phyloP scores from a whole-genome alignment of 2,888 invertebrate species.

The Lamproptera curius region DNA sequence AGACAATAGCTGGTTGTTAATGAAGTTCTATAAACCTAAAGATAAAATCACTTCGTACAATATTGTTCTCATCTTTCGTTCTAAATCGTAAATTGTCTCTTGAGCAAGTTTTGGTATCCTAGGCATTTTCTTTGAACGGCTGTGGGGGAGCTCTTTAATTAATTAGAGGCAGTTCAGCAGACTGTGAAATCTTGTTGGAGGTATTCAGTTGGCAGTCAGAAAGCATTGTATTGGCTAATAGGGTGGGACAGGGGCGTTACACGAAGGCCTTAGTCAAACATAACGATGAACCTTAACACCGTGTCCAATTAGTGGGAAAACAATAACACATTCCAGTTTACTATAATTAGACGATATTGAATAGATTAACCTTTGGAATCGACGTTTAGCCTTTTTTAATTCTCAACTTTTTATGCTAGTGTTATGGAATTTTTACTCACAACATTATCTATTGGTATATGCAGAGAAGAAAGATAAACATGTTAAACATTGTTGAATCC shows the following conservation, averaged over 20 bases:
- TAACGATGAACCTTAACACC: constrained; percentile 12
- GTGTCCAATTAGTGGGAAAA: constrained; percentile 14
- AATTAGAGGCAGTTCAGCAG: constrained; percentile 31
- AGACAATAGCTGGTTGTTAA: too few relatives aligned
- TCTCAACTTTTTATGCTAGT: too few relatives aligned
- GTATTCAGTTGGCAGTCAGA: constrained; percentile 42
- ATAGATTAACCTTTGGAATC: too few relatives aligned
- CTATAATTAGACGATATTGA: too few relatives aligned
- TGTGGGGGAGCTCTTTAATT: constrained; percentile 28
- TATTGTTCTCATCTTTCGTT: neutral
- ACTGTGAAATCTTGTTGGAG: constrained; percentile 58
- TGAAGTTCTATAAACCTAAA: too few relatives aligned
- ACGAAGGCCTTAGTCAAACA: constrained; percentile 33
- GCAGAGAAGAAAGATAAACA: too few relatives aligned
- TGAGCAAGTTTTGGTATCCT: constrained; percentile 11
- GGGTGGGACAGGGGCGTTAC: constrained; percentile 53
- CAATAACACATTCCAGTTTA: constrained; percentile 1
- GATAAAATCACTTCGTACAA: too few relatives aligned
- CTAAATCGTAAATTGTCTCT: neutral
- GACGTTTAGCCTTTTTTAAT: too few relatives aligned
- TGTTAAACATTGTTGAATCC: too few relatives aligned
- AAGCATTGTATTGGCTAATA: constrained; percentile 46
- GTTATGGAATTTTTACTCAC: too few relatives aligned
- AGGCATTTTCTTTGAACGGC: constrained; percentile 13
- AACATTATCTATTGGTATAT: too few relatives aligned